These are phyloP conservation scores for Tetranychus truncatus DNA, from an alignment of 2,888 invertebrate genomes.

Conservation along the genomic window DNA sequence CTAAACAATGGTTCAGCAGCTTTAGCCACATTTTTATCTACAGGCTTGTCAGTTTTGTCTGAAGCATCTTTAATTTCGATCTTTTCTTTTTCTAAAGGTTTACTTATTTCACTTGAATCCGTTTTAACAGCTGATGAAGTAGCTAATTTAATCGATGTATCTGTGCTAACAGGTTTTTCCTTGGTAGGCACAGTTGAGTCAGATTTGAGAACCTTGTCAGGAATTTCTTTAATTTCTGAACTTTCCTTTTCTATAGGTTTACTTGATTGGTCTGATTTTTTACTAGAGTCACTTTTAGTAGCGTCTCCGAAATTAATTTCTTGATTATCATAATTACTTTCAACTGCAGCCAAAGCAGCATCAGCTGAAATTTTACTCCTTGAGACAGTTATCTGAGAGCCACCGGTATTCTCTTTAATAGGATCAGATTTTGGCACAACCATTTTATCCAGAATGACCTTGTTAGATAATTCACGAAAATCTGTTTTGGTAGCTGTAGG, in stretches of 20 bases:
- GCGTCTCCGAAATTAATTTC: not conserved
- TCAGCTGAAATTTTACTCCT: not conserved
- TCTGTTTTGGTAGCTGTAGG: not conserved
- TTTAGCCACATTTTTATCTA: not conserved
- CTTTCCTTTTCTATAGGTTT: not conserved
- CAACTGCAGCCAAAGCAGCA: not conserved
- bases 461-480: not conserved
- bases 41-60: not conserved
- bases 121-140: not conserved
- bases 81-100: not conserved
- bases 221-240: not conserved
- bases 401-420: not conserved
- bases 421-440: not conserved
- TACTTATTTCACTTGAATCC: not conserved
- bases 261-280: constrained; percentile 1
- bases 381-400: not conserved
- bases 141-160: not conserved
- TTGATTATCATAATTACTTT: not conserved
- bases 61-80: not conserved
- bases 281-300: not conserved
- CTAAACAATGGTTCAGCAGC: constrained; percentile 23
- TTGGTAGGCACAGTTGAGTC: not conserved
- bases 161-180: not conserved
- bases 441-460: not conserved
- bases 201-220: not conserved